These are phyloP conservation scores for Oplegnathus fasciatus DNA, from an alignment of 2,113 vertebrate species.

Conservation along the genomic window DNA sequence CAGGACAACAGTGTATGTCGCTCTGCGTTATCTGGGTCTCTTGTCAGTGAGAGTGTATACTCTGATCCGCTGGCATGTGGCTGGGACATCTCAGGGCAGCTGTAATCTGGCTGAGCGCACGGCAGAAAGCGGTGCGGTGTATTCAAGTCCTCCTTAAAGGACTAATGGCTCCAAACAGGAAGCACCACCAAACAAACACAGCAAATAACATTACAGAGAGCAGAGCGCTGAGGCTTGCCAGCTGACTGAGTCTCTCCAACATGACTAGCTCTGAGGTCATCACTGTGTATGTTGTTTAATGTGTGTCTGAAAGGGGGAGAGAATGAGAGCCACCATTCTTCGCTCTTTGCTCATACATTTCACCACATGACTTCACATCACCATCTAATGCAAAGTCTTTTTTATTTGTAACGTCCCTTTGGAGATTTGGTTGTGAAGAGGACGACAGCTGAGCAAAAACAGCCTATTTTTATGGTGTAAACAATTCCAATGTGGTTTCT, in stretches of 20 bases:
- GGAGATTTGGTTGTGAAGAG: background rate
- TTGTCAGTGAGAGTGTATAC: constrained; percentile 64
- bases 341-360: constrained; percentile 29
- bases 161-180: constrained; percentile 59
- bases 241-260: constrained; percentile 57
- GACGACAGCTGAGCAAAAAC: constrained; percentile 19
- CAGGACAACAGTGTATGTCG: constrained; percentile 39
- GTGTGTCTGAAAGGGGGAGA: constrained; percentile 7
- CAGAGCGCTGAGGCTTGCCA: constrained; percentile 36
- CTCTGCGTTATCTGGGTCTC: constrained; percentile 54
- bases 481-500: constrained; percentile 31
- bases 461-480: constrained; percentile 14
- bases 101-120: constrained; percentile 66
- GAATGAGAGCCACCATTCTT: constrained; percentile 25
- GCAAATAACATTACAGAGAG: constrained; percentile 22
- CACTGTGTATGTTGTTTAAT: constrained; percentile 34
- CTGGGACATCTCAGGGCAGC: constrained; percentile 67
- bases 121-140: constrained; percentile 48
- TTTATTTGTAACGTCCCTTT: background rate
- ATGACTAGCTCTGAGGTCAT: constrained; percentile 76
- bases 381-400: constrained; percentile 16
- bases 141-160: constrained; percentile 44
- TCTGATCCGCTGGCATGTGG: constrained; percentile 55
- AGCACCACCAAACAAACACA: constrained; percentile 53
- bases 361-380: constrained; percentile 6